These are phyloP conservation scores for Psilanteris sp. DNA, from an alignment of 1,140 invertebrate genomes.

Conservation along the genomic window DNA sequence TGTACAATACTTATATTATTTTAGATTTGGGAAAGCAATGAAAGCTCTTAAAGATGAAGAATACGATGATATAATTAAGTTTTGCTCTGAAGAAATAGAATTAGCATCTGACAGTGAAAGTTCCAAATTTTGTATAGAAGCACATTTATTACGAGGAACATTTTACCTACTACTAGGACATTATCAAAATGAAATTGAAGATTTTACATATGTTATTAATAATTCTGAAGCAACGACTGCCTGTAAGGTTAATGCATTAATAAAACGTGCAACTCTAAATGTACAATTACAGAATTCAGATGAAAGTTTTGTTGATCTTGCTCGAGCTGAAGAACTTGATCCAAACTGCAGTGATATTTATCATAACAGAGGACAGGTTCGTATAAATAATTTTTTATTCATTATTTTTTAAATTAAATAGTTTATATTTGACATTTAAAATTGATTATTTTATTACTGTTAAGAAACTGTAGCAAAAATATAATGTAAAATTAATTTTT, in stretches of 20 bases:
- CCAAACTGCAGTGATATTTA: constrained; percentile 91
- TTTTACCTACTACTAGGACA: constrained; percentile 89
- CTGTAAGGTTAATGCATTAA: constrained; percentile 91
- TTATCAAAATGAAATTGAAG: constrained; percentile 85
- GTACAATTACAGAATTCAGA: constrained; percentile 89
- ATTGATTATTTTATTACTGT: no score
- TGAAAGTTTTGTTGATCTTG: constrained; percentile 88
- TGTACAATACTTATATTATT: constrained; percentile 18
- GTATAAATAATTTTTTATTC: constrained; percentile 16
- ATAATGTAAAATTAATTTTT: constrained; percentile 5
- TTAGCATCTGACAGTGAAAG: constrained; percentile 77
- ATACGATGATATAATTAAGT: constrained; percentile 88
- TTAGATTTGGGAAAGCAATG: constrained; percentile 65
- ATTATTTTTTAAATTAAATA: neutral
- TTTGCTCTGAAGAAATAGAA: constrained; percentile 91
- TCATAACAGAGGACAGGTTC: constrained; percentile 87
- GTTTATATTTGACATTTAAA: neutral
- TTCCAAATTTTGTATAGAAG: constrained; percentile 81
- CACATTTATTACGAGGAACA: constrained; percentile 89
- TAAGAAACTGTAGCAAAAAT: no score
- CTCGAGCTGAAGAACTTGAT: constrained; percentile 86
- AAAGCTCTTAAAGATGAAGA: constrained; percentile 84
- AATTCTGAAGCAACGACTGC: constrained; percentile 81
- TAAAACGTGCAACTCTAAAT: constrained; percentile 91
- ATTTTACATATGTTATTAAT: constrained; percentile 85